Conservation (phyloP, 1,140 invertebrate genomes). For the Heliconius nattereri region DNA sequence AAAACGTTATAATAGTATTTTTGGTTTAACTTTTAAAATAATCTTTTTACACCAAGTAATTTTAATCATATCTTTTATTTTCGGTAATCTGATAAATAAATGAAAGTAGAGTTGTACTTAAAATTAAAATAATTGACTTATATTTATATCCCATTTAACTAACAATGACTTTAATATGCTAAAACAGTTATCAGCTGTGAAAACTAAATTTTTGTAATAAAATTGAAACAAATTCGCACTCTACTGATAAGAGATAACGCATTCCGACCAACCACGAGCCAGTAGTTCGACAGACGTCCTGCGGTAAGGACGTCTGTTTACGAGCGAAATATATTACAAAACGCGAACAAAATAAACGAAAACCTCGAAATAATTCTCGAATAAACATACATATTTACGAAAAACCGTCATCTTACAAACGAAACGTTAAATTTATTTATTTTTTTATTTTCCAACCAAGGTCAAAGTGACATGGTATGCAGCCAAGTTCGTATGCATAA, state of each 20-base stretch:
- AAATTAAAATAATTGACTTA: background rate
- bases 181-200: conserved; percentile 22
- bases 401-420: background rate
- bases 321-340: conserved; percentile 37
- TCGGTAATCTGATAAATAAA: no score
- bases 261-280: conserved; percentile 47
- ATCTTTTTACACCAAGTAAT: no score
- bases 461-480: conserved; percentile 16
- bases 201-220: conserved; percentile 39
- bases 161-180: background rate
- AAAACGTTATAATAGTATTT: no score
- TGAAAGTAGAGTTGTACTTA: background rate
- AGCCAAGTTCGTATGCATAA: conserved; percentile 7
- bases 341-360: conserved; percentile 59
- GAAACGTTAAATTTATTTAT: background rate
- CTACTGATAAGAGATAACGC: conserved; percentile 61
- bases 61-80: no score
- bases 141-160: background rate
- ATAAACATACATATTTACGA: conserved; percentile 39
- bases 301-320: conserved; percentile 52
- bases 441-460: conserved; percentile 12
- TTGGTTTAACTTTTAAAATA: no score
- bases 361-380: conserved; percentile 62
- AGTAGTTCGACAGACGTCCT: conserved; percentile 65
- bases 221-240: conserved; percentile 45